A percentile compares a stretch with the other conserved stretches of the same genome.
These are phyloP conservation scores for Danio aesculapii DNA, from an alignment of 2,797 vertebrate genomes.

Conservation along the genomic window DNA sequence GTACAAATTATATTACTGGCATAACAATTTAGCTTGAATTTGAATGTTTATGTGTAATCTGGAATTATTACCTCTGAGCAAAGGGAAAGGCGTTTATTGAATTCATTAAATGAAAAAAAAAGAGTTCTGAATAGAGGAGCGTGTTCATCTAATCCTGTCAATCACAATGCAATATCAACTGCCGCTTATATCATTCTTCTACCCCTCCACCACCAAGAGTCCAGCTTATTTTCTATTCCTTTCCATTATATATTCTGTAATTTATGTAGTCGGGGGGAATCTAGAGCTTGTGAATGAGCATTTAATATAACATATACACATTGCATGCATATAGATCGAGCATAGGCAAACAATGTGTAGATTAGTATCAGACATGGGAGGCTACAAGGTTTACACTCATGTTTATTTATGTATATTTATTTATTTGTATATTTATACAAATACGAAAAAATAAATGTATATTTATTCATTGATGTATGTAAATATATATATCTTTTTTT, in stretches of 20 bases:
- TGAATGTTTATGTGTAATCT: background rate
- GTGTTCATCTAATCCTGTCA: slow-evolving; percentile 25
- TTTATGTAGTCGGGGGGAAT: background rate
- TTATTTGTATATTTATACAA: background rate
- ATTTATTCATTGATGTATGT: background rate
- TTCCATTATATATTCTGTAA: background rate
- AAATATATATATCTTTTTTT: too few species aligned
- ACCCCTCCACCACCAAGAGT: background rate
- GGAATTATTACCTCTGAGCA: slow-evolving; percentile 6
- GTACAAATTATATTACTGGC: background rate
- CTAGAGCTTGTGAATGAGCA: background rate
- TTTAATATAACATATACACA: background rate
- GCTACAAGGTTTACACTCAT: background rate
- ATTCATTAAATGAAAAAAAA: background rate
- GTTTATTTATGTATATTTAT: background rate
- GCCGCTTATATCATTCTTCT: background rate
- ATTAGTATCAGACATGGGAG: background rate
- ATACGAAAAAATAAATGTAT: too few species aligned
- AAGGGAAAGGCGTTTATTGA: slow-evolving; percentile 7
- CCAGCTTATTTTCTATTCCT: slow-evolving; percentile 14
- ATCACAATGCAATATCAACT: slow-evolving; percentile 34
- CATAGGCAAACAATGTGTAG: too few species aligned
- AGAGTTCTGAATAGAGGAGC: background rate
- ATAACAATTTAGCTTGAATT: background rate
- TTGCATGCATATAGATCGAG: background rate